Evolutionary conservation across 2,888 invertebrate genomes (phyloP), one percentile per base, ranked within the genome.

Genomic region (Polymixis lichenea): DNA sequence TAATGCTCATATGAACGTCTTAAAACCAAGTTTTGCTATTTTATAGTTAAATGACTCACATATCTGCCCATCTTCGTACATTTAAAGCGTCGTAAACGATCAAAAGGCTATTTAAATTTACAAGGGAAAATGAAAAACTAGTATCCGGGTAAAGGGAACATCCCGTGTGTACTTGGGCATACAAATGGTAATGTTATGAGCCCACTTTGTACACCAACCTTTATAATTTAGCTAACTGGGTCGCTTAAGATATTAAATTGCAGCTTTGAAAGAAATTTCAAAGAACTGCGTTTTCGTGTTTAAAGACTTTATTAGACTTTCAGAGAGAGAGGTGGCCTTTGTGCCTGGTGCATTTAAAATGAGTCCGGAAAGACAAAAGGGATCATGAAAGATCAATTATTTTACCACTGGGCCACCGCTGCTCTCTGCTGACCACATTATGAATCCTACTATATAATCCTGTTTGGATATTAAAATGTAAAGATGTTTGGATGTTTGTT

Each of bases 121-220:
- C 6, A 11, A 49, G 56, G 25, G 70, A 71, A 77, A 67, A 83
- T 77, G 62, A 84, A 81, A 78, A 75, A 72, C 56, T 8, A 65
- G 65, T 43, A 79, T 74, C 74, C 56, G 83, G 69, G 76, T 75
- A 76, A 67, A 76, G 85, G 82, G 83, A 77, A 72, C 75, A 65
- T 73, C 78, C 78, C 83, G 51, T 43, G 19, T 67, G 51, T 58
- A 68, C 51, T 56, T 78, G 67, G 64, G 22, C 55, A 76, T 77
- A 60, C 38, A 74, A 66, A 81, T 81, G 74, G 49, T 61, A 84
- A 83, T 83, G 9, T 62, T 64, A 75, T 46, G 53, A 72, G 55
- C 56, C 15, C 49, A 68, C 64, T 76, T 71, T 80, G 79, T 84
- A 49, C 8, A 58, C 17, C n/a, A 71, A 53, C 46, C 70, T 80